Percentiles rank a stretch among this genome's conserved stretches.
These are phyloP conservation scores for Pachypanchax playfairii DNA, from an alignment of 2,113 vertebrate genomes.

Conservation along the genomic window DNA sequence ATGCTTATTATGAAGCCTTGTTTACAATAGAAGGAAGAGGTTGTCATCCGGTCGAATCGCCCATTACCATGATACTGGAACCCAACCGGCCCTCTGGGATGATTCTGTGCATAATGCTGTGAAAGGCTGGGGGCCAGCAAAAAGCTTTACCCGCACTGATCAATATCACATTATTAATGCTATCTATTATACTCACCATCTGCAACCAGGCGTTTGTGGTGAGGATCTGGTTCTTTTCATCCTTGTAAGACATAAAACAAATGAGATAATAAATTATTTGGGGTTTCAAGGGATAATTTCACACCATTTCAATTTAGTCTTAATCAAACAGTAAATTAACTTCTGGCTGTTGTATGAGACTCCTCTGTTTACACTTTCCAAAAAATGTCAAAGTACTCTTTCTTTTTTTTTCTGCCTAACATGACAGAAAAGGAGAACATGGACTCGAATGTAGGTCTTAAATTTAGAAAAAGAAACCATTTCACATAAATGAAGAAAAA, in stretches of 20 bases:
- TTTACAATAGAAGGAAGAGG: conserved; percentile 1
- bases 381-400: background rate
- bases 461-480: too few species aligned
- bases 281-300: background rate
- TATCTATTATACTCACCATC: conserved; percentile 76
- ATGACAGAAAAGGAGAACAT: too few species aligned
- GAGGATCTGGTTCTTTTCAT: conserved; percentile 85
- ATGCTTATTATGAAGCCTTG: background rate
- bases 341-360: background rate
- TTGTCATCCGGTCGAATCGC: background rate
- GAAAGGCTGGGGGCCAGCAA: background rate
- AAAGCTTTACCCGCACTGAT: conserved; percentile 16
- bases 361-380: background rate
- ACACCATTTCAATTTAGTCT: background rate
- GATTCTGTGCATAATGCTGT: background rate
- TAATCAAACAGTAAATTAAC: background rate
- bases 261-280: background rate
- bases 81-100: conserved; percentile 8
- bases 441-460: too few species aligned
- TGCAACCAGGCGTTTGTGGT: conserved; percentile 84
- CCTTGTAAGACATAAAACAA: conserved; percentile 61
- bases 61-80: conserved; percentile 11
- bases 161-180: conserved; percentile 36
- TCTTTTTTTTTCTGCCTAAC: background rate
- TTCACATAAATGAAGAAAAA: too few species aligned